Evolutionary conservation across 2,797 vertebrate genomes (phyloP), one percentile per base, ranked within the genome.

Genomic region (Rhadinocentrus ornatus): DNA sequence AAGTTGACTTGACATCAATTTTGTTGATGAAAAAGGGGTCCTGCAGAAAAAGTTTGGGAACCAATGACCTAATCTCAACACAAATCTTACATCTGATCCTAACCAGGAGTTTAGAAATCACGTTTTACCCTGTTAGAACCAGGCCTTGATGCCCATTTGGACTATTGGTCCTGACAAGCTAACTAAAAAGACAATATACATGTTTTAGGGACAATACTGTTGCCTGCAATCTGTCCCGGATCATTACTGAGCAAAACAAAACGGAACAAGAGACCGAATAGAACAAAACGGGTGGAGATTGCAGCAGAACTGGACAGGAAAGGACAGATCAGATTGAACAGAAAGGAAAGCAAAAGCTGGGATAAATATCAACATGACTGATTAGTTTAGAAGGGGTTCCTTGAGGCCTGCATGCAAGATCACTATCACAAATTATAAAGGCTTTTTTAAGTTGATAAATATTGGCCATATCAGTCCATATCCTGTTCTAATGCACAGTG

Each of bases 201-300:
- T 24, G 32, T 27, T 54, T 58, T 31, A 18, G 35, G 68, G 50
- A 32, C 31, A 59, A 50, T 34, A 62, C 41, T 52, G 76, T 69
- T 72, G 53, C 67, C 24, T 75, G 58, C 32, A 59, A 20, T 57
- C 10, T 6, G 24, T 64, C 24, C 78, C 35, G 76, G 77, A 84
- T 84, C 77, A 72, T 75, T 85, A 63, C 77, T 65, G 77, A 74
- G 58, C 67, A 50, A 81, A 85, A 75, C 73, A 87, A 80, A 78
- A 67, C 9, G 3, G 46, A 75, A 72, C 71, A 27, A 56, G 59
- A 63, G 54, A 69, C 26, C 69, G 72, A 80, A 67, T 67, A n/a
- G 67, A 60, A 73, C 57, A 32, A 75, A 72, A 55, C 35, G 24
- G 72, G 41, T 62, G 34, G 52, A 78, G 53, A 75, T 85, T 86